Evolutionary conservation across 37 sponge, comb jelly and placozoan species (phyloP), one percentile per base, ranked within the genome.

Genomic region (Halisarca cf. caerulea): DNA sequence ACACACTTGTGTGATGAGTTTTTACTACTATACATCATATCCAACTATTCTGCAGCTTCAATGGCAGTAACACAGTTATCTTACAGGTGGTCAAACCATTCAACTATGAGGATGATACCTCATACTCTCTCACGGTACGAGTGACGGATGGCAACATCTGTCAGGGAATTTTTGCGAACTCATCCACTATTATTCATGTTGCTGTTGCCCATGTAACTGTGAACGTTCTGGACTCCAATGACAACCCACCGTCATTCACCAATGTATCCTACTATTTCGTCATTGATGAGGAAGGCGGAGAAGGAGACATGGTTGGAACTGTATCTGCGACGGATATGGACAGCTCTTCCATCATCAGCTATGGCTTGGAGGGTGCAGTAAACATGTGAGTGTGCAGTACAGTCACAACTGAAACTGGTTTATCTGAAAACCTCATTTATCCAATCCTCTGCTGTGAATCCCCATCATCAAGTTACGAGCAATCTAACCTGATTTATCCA

Each of bases 181-280:
- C 77, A 15, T 20, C 32, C 24, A 14, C 7, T 18, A 25, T 20
- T 18, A 41, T 3, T 44, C 41, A 41, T 7, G 18, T 3, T 17
- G 77, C 36, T 41, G 44, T 36, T 2, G 45, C 41, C 21, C 0
- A 2, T 18, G 42, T 74, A 0, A 37, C 24, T 25, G 45, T 74
- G 45, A 74, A 37, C 24, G 77, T 74, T 42, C 21, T 74, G 30
- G 77, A 74, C 41, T 20, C 41, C 44, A 74, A 74, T 41, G 77
- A 74, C 77, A 74, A 39, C 7, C 45, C 44, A 1, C 77, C 77
- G 0, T 42, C 41, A 25, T 74, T 74, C 45, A 74, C 42, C 21
- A 43, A 39, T 23, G 44, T 21, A 11, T 41, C n/a, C n/a, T 74
- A 74, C 45, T 36, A 15, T 2, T 74, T 74, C 24, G 11, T 2